Evolutionary conservation across 2,113 vertebrate genomes (phyloP).

Genomic region (Epinephelus lanceolatus): DNA sequence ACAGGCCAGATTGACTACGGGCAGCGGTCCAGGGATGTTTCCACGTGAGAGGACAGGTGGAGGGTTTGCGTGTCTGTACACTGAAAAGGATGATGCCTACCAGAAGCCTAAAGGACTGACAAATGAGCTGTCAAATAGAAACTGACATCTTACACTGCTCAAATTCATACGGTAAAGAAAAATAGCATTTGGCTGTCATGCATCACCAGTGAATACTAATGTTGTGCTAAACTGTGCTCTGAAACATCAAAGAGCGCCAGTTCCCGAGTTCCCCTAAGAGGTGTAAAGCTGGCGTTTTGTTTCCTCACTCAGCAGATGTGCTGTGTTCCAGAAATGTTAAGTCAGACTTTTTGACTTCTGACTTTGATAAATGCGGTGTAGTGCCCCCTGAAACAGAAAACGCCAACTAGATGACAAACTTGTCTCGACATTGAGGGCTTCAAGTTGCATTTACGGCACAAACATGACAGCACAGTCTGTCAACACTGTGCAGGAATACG

Average conservation of each 20-base stretch:
- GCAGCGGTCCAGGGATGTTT: constrained; percentile 71
- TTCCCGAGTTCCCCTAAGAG: constrained; percentile 40
- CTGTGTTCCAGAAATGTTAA: constrained; percentile 46
- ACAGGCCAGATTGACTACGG: constrained; percentile 36
- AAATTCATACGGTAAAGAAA: constrained; percentile 59
- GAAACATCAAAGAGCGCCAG: constrained; percentile 49
- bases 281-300: constrained; percentile 44
- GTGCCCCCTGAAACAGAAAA: constrained; percentile 24
- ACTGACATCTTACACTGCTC: constrained; percentile 67
- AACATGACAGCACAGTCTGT: not conserved
- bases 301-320: constrained; percentile 60
- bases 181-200: constrained; percentile 68
- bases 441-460: not conserved
- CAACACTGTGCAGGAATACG: not conserved
- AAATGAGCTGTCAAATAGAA: constrained; percentile 77
- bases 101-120: constrained; percentile 72
- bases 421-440: not conserved
- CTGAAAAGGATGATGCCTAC: constrained; percentile 60
- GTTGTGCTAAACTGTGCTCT: constrained; percentile 71
- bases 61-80: constrained; percentile 51
- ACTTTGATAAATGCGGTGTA: constrained; percentile 57
- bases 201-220: constrained; percentile 72
- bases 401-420: constrained; percentile 20
- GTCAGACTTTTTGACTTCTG: constrained; percentile 34
- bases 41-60: constrained; percentile 73